Evolutionary conservation across 2,888 invertebrate genomes (phyloP).

Genomic region (Limenitis camilla): DNA sequence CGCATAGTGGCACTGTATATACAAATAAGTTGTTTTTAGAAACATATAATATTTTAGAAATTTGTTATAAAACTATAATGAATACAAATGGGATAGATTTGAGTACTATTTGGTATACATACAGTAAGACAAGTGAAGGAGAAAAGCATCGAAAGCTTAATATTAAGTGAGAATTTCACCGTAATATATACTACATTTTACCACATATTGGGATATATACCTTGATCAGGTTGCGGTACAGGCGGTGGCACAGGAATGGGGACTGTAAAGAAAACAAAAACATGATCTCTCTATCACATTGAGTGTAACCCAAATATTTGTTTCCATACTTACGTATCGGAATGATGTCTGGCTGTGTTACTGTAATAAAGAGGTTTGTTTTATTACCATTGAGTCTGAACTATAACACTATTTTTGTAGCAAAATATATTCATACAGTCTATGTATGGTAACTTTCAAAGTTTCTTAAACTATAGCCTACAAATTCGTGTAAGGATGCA

Average conservation of each 20-base stretch:
- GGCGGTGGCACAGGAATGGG: constrained; percentile 18
- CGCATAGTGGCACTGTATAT: constrained; percentile 41
- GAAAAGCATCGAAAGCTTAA: no score
- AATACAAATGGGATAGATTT: no score
- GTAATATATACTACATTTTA: no score
- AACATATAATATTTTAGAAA: not conserved
- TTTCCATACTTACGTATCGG: constrained; percentile 24
- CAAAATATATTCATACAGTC: no score
- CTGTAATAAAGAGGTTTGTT: constrained; percentile 22
- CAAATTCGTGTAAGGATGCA: no score
- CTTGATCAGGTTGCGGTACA: constrained; percentile 21
- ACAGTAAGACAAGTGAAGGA: no score
- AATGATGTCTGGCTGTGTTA: constrained; percentile 14
- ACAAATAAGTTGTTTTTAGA: not conserved
- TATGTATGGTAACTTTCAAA: no score
- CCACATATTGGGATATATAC: constrained; percentile 7
- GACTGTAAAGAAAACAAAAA: constrained; percentile 22
- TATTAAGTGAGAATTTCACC: no score
- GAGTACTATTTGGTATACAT: no score
- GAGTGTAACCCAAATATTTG: constrained; percentile 2
- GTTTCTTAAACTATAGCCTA: no score
- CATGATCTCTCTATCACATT: not conserved
- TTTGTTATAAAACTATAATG: not conserved
- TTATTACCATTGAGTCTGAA: no score
- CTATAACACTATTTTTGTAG: no score